phyloP scores from a whole-genome alignment of 1,140 invertebrate genomes.

The Meteorus sp. region DNA sequence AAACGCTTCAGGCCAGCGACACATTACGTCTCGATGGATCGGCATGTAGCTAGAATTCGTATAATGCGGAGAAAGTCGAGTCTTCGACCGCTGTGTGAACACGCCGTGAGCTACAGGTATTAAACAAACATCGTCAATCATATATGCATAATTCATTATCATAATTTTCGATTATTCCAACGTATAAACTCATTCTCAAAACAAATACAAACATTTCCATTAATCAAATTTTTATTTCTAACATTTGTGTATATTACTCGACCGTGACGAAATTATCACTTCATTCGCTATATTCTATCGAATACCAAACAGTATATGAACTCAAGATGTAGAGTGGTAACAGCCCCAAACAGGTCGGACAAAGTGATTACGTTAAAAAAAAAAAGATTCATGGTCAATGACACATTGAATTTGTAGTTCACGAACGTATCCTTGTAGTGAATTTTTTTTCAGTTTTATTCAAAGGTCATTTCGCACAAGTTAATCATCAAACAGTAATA shows the following conservation, averaged over 20 bases:
- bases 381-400: slow-evolving; percentile 12
- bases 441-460: neutral
- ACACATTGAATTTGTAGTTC: neutral
- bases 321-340: no score
- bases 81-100: neutral
- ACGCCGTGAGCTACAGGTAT: neutral
- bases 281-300: no score
- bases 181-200: no score
- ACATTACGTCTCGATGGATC: neutral
- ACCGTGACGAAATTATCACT: no score
- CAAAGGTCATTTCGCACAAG: neutral
- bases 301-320: no score
- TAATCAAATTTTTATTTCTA: no score
- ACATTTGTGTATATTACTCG: no score
- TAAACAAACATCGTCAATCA: no score
- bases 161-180: no score
- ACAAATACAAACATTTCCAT: no score
- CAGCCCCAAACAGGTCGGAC: neutral
- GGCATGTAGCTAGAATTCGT: slow-evolving; percentile 21
- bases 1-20: neutral
- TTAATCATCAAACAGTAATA: neutral
- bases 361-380: neutral
- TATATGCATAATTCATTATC: no score
- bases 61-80: slow-evolving; percentile 37
- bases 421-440: neutral